phyloP scores from a whole-genome alignment of 92 coral and sea anemone species.

The Actinernus sp. region DNA sequence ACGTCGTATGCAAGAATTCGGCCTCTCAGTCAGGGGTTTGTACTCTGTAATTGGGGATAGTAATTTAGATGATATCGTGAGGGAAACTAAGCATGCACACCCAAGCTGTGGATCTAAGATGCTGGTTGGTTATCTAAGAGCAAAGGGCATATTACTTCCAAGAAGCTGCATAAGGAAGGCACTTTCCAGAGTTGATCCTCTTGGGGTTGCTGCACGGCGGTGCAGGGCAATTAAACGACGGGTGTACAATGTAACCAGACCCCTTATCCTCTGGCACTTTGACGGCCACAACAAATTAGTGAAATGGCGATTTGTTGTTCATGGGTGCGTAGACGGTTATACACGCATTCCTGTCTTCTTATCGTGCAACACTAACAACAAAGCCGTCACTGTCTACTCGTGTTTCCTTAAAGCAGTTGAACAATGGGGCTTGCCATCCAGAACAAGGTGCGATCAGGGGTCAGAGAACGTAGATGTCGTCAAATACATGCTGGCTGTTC shows the following conservation, averaged over 20 bases:
- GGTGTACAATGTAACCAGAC: conserved; percentile 41
- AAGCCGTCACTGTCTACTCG: conserved; percentile 38
- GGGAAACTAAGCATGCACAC: conserved; percentile 26
- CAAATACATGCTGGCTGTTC: conserved; percentile 32
- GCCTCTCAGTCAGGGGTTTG: conserved; percentile 42
- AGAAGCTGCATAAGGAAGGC: conserved; percentile 55
- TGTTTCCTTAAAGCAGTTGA: conserved; percentile 37
- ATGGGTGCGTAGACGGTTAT: conserved; percentile 63
- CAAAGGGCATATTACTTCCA: conserved; percentile 48
- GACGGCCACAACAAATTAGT: conserved; percentile 57
- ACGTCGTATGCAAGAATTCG: conserved; percentile 57
- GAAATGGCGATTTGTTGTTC: conserved; percentile 47
- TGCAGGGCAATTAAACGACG: conserved; percentile 53
- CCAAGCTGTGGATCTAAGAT: conserved; percentile 64
- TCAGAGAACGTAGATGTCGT: conserved; percentile 55
- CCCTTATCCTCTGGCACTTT: conserved; percentile 55
- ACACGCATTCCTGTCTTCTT: conserved; percentile 49
- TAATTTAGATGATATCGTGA: conserved; percentile 41
- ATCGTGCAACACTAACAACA: no score
- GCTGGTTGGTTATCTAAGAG: conserved; percentile 56
- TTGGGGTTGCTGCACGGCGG: conserved; percentile 45
- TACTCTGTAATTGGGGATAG: conserved; percentile 46
- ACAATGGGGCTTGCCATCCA: conserved; percentile 58
- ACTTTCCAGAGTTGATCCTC: conserved; percentile 61
- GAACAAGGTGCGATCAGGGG: conserved; percentile 40